Evolutionary conservation across 1,140 invertebrate species (phyloP).

Genomic region (Sycophaga agraensis): DNA sequence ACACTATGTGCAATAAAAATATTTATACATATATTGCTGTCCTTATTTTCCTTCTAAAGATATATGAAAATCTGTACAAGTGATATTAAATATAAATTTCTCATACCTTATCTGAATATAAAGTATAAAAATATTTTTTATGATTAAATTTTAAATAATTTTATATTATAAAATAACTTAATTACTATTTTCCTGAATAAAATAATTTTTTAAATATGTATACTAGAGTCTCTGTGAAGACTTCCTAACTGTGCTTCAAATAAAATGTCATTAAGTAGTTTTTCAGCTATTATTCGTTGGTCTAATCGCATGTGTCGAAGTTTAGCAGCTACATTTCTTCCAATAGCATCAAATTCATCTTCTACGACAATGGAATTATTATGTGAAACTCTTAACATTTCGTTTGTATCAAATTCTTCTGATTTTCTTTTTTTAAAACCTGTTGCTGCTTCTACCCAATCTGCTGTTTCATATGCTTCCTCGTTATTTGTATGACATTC

Average conservation of each 20-base stretch:
- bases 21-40: conserved; percentile 21
- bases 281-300: conserved; percentile 56
- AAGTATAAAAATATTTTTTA: not conserved
- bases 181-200: not conserved
- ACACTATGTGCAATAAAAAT: conserved; percentile 26
- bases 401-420: conserved; percentile 44
- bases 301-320: conserved; percentile 53
- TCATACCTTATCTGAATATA: not conserved
- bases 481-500: conserved; percentile 41
- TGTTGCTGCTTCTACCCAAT: conserved; percentile 47
- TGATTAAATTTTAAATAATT: too few species aligned
- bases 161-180: not conserved
- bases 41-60: conserved; percentile 1
- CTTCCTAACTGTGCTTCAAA: conserved; percentile 55
- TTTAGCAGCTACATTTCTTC: conserved; percentile 54
- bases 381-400: conserved; percentile 43
- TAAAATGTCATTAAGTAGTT: conserved; percentile 54
- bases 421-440: conserved; percentile 39
- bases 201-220: conserved; percentile 44
- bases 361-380: conserved; percentile 46
- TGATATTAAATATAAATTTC: conserved; percentile 5
- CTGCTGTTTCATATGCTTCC: conserved; percentile 43
- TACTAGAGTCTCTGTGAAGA: conserved; percentile 52
- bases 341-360: conserved; percentile 55
- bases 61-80: conserved; percentile 19